Conservation (phyloP, 2,113 vertebrate genomes). For the Parus major region DNA sequence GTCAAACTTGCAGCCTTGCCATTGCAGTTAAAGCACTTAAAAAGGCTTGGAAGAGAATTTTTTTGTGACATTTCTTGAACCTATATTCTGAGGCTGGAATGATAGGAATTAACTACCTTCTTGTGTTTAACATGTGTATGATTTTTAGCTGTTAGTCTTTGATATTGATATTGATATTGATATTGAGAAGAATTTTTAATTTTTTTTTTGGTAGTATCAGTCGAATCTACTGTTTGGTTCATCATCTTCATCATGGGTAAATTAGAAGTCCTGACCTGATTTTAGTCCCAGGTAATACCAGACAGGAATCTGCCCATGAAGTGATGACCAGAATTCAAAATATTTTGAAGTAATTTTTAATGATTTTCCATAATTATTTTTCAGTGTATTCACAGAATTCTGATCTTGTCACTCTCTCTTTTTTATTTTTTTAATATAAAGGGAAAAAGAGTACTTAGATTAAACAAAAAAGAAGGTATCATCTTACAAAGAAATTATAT, state of each 20-base stretch:
- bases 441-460: background rate
- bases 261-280: background rate
- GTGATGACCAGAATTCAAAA: background rate
- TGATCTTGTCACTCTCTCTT: background rate
- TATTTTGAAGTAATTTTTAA: background rate
- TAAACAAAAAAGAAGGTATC: background rate
- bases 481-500: background rate
- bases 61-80: rapidly evolving
- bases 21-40: background rate
- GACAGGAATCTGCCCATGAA: background rate
- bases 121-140: background rate
- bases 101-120: background rate
- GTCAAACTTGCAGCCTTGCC: background rate
- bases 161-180: background rate
- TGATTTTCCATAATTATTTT: background rate
- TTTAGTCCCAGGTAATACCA: background rate
- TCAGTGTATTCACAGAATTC: background rate
- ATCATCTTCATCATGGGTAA: background rate
- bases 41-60: background rate
- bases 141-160: background rate
- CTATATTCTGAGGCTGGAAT: background rate
- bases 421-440: no score
- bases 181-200: background rate
- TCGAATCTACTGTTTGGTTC: background rate
- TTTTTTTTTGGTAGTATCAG: background rate